Percentiles rank a stretch among this genome's conserved stretches.
Conservation (phyloP, 2,113 vertebrate species). For the Lophura nycthemera region DNA sequence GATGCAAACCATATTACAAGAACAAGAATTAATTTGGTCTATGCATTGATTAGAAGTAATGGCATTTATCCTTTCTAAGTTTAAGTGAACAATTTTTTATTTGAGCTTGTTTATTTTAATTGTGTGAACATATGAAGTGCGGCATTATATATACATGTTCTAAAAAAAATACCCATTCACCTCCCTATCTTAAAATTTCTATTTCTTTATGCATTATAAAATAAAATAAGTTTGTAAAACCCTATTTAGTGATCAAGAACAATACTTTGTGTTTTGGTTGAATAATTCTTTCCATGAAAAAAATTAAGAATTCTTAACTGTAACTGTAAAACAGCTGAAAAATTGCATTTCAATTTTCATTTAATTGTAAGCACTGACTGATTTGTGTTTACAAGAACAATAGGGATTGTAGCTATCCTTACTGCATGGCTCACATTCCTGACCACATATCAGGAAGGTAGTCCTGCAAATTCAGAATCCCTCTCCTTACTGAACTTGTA, state of each 20-base stretch:
- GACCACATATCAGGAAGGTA: background rate
- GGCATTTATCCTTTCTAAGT: background rate
- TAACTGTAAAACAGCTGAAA: background rate
- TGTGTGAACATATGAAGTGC: accelerated
- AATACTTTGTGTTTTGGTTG: background rate
- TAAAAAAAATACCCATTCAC: background rate
- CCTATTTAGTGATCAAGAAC: background rate
- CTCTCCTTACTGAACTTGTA: background rate
- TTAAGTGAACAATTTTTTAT: background rate
- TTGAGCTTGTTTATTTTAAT: background rate
- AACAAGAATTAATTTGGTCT: background rate
- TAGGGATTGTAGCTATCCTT: background rate
- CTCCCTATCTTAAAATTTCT: background rate
- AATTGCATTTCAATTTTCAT: background rate
- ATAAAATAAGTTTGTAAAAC: background rate
- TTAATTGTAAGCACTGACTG: background rate
- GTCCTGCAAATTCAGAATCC: background rate
- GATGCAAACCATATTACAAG: background rate
- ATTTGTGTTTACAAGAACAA: background rate
- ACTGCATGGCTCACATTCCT: background rate
- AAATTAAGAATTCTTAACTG: background rate
- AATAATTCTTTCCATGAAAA: background rate
- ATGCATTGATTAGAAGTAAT: background rate
- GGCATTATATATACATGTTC: accelerated
- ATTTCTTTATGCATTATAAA: background rate